These are phyloP conservation scores for Steatornis caripensis DNA, from an alignment of 2,113 vertebrate species.

Conservation along the genomic window DNA sequence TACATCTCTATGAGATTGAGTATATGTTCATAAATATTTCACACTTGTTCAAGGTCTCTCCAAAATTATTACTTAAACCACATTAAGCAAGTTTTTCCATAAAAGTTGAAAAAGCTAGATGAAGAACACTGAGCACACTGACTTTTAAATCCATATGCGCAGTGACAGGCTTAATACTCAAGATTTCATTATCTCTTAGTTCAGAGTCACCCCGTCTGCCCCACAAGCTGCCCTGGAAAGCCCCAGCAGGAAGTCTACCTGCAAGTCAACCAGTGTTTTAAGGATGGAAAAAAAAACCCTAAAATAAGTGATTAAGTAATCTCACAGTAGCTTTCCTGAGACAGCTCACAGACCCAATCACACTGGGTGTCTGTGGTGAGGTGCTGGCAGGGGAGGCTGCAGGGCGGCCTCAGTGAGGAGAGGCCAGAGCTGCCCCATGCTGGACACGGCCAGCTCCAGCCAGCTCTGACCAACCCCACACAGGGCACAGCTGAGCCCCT, in stretches of 20 bases:
- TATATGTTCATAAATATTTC: neutral
- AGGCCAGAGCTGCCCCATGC: fast-evolving
- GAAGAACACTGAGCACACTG: neutral
- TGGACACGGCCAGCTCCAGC: fast-evolving
- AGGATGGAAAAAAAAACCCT: too few species aligned
- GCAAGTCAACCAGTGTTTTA: neutral
- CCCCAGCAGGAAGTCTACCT: neutral
- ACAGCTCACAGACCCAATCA: too few species aligned
- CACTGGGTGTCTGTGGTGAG: fast-evolving
- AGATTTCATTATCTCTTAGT: neutral
- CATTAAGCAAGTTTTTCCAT: neutral
- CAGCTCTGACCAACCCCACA: fast-evolving
- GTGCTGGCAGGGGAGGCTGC: fast-evolving
- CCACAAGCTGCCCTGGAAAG: neutral
- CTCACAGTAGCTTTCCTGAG: neutral
- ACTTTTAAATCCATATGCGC: neutral
- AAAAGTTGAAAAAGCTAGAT: neutral
- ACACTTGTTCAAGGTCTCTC: neutral
- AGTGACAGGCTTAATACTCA: neutral
- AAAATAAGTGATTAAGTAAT: too few species aligned
- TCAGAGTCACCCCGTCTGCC: neutral
- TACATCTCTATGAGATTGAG: fast-evolving
- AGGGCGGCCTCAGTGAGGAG: neutral
- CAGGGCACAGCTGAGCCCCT: too few species aligned
- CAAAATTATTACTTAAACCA: neutral